Conservation (phyloP, 2,888 invertebrate species). For the Anthoptus insignis region DNA sequence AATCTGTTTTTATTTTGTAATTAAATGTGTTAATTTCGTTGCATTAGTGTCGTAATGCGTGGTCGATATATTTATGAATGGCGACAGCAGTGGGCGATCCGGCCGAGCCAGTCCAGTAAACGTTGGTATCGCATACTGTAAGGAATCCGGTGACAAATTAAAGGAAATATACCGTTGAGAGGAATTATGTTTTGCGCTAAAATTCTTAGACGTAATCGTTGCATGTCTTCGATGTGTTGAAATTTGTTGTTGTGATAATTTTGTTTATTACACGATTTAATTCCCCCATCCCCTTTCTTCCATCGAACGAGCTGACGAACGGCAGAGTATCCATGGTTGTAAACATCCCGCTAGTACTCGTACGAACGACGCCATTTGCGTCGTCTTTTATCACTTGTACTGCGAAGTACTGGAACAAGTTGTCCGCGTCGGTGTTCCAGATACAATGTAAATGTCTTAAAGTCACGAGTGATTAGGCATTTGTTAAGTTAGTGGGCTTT, state of each 20-base stretch:
- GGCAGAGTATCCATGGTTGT: too few species aligned
- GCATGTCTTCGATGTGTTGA: background rate
- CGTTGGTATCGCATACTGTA: constrained; percentile 47
- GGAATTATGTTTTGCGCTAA: background rate
- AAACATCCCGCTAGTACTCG: too few species aligned
- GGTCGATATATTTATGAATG: constrained; percentile 76
- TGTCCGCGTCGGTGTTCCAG: too few species aligned
- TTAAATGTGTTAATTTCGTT: constrained; percentile 46
- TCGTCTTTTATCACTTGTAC: too few species aligned
- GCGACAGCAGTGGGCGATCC: constrained; percentile 73
- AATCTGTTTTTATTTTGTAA: constrained; percentile 36
- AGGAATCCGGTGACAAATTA: constrained; percentile 24
- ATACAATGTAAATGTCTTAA: too few species aligned
- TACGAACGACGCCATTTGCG: too few species aligned
- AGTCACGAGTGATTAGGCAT: too few species aligned
- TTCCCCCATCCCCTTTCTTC: too few species aligned
- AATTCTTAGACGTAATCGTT: background rate
- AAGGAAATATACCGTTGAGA: background rate
- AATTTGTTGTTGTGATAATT: background rate
- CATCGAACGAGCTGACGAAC: too few species aligned
- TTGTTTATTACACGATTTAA: too few species aligned
- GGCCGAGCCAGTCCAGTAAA: constrained; percentile 58
- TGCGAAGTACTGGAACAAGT: too few species aligned
- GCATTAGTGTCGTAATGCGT: constrained; percentile 66
- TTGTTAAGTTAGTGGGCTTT: too few species aligned